Percentiles rank a stretch among this genome's conserved stretches.
Evolutionary conservation across 2,113 vertebrate species (phyloP).

Genomic region (Macrotis lagotis): DNA sequence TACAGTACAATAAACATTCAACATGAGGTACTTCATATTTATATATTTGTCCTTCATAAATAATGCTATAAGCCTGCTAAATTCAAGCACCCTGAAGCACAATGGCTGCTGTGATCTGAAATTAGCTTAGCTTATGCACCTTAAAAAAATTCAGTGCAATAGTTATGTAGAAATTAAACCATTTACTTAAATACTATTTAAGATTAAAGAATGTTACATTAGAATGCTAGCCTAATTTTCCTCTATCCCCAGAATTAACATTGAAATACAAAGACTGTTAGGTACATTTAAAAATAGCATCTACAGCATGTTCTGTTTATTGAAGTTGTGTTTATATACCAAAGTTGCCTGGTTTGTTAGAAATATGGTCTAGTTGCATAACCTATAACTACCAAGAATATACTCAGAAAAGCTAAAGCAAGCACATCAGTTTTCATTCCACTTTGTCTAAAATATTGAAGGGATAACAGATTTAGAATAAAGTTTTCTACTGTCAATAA

Average conservation of each 20-base stretch:
- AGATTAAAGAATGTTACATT: constrained; percentile 82
- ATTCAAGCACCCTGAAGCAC: constrained; percentile 81
- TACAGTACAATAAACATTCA: constrained; percentile 92
- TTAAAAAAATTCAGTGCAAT: constrained; percentile 83
- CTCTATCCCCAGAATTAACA: constrained; percentile 71
- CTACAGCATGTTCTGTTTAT: constrained; percentile 43
- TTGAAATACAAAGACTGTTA: constrained; percentile 68
- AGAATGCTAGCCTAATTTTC: constrained; percentile 78
- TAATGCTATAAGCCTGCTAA: constrained; percentile 84
- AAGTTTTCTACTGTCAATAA: constrained; percentile 66
- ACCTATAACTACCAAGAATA: constrained; percentile 60
- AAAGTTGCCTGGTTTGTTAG: constrained; percentile 68
- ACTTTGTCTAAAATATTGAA: constrained; percentile 59
- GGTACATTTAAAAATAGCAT: constrained; percentile 72
- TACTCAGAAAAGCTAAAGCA: constrained; percentile 74
- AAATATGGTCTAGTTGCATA: constrained; percentile 73
- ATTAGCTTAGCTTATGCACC: constrained; percentile 78
- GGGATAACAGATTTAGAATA: constrained; percentile 61
- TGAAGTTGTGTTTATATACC: constrained; percentile 62
- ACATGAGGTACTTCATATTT: constrained; percentile 89
- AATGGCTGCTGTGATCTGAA: constrained; percentile 75
- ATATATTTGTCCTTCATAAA: constrained; percentile 88
- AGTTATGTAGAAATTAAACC: constrained; percentile 83
- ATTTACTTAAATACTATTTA: constrained; percentile 83
- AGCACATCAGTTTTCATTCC: constrained; percentile 68